A percentile compares a stretch with the other conserved stretches of the same genome.
phyloP scores from a whole-genome alignment of 2,113 vertebrate genomes.

The Pollachius pollachius region DNA sequence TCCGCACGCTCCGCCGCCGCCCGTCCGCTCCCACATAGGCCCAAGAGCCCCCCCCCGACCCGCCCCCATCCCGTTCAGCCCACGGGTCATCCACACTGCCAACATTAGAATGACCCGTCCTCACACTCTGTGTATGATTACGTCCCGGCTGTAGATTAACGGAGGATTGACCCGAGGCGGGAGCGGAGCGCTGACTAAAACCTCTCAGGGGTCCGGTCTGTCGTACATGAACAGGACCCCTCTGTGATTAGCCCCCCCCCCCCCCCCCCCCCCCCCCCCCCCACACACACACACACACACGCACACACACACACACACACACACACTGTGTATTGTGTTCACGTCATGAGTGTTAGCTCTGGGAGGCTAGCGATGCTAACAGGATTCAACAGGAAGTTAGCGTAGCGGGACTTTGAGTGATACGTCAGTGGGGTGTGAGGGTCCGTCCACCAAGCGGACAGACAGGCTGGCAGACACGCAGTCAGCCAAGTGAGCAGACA shows the following conservation, averaged over 20 bases:
- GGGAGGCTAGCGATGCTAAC: too few species aligned
- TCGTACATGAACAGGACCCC: too few species aligned
- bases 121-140: conserved; percentile 6
- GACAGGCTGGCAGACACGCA: too few species aligned
- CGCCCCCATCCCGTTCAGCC: conserved; percentile 14
- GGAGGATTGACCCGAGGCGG: not conserved
- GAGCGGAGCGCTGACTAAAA: too few species aligned
- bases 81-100: conserved; percentile 7
- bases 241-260: not conserved
- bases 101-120: conserved; percentile 8
- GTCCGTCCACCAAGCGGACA: too few species aligned
- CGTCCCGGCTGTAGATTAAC: conserved; percentile 30
- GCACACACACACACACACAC: conserved; percentile 25
- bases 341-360: not conserved
- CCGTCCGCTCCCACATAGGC: conserved; percentile 4
- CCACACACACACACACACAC: too few species aligned
- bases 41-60: conserved; percentile 12
- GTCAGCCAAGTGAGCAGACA: too few species aligned
- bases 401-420: not conserved
- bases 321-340: conserved; percentile 2
- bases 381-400: too few species aligned
- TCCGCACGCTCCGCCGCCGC: conserved; percentile 39
- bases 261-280: not conserved
- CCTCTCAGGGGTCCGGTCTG: too few species aligned
- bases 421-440: conserved; percentile 1